These are phyloP conservation scores for Teleopsis dalmanni DNA, from an alignment of 1,140 invertebrate genomes.

Conservation along the genomic window DNA sequence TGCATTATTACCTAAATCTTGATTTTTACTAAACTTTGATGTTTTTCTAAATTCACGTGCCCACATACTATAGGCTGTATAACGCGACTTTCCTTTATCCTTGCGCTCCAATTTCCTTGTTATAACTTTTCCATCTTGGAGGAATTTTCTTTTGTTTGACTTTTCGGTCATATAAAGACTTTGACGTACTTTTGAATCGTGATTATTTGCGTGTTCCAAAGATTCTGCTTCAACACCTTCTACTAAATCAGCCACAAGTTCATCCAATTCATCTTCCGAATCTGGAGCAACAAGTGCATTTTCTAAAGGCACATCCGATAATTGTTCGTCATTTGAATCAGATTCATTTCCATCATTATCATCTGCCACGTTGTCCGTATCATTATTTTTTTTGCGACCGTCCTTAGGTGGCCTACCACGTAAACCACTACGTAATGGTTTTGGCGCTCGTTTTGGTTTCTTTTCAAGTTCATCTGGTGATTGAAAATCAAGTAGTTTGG, in stretches of 20 bases:
- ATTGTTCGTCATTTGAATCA: slow-evolving; percentile 6
- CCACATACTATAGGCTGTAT: slow-evolving; percentile 87
- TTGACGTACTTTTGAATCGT: slow-evolving; percentile 47
- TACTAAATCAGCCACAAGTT: slow-evolving; percentile 33
- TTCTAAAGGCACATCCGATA: slow-evolving; percentile 9
- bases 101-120: slow-evolving; percentile 64
- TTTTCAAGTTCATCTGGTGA: slow-evolving; percentile 70
- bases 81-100: slow-evolving; percentile 69
- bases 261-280: slow-evolving; percentile 34
- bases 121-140: slow-evolving; percentile 61
- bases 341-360: slow-evolving; percentile 8
- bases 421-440: not conserved
- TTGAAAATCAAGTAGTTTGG: slow-evolving; percentile 88
- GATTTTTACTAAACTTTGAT: slow-evolving; percentile 51
- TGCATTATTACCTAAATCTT: slow-evolving; percentile 52
- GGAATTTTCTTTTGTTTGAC: slow-evolving; percentile 64
- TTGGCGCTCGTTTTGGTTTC: slow-evolving; percentile 31
- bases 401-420: not conserved
- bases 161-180: slow-evolving; percentile 74
- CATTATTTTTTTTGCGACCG: slow-evolving; percentile 12
- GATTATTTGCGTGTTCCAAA: slow-evolving; percentile 15
- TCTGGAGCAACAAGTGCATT: not conserved
- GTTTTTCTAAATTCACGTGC: slow-evolving; percentile 71
- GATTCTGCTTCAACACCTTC: slow-evolving; percentile 35
- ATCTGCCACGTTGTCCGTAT: slow-evolving; percentile 15